Percentiles rank a stretch among this genome's conserved stretches.
Evolutionary conservation across 2,797 vertebrate species (phyloP).

Genomic region (Centroberyx gerrardi): DNA sequence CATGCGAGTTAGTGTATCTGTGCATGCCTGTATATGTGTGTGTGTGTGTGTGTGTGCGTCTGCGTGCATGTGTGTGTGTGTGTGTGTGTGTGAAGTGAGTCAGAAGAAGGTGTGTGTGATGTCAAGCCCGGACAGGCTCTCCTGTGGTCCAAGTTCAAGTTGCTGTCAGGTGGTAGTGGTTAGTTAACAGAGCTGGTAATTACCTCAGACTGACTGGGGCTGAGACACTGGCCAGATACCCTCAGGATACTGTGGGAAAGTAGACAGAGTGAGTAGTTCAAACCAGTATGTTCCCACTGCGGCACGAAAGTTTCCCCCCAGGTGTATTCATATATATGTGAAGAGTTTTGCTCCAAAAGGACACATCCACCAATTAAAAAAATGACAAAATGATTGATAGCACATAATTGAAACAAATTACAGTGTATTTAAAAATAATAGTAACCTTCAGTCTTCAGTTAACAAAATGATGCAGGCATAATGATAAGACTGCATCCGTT

Average conservation of each 20-base stretch:
- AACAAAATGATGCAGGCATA: no score
- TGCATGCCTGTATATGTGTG: constrained; percentile 35
- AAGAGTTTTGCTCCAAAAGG: no score
- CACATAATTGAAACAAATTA: no score
- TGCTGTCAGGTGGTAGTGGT: constrained; percentile 78
- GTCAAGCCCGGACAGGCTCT: constrained; percentile 77
- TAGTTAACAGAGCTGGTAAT: constrained; percentile 77
- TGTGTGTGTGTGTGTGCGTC: constrained; percentile 32
- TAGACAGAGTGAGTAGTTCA: constrained; percentile 53
- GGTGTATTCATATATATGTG: no score
- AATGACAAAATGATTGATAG: background rate
- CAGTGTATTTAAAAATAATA: background rate
- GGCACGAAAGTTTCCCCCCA: constrained; percentile 16
- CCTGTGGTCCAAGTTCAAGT: constrained; percentile 78
- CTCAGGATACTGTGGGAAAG: constrained; percentile 77
- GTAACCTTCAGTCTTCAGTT: background rate
- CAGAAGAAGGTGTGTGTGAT: constrained; percentile 75
- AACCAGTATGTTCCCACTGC: constrained; percentile 10
- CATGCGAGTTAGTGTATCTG: constrained; percentile 44
- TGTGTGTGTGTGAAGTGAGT: constrained; percentile 47
- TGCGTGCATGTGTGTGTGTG: constrained; percentile 25
- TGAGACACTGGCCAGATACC: constrained; percentile 76
- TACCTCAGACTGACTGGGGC: constrained; percentile 65
- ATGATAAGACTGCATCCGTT: background rate
- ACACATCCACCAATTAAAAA: background rate